Evolutionary conservation across 1,140 invertebrate species (phyloP), one percentile per base, ranked within the genome.

Genomic region (Calosoma granatense): DNA sequence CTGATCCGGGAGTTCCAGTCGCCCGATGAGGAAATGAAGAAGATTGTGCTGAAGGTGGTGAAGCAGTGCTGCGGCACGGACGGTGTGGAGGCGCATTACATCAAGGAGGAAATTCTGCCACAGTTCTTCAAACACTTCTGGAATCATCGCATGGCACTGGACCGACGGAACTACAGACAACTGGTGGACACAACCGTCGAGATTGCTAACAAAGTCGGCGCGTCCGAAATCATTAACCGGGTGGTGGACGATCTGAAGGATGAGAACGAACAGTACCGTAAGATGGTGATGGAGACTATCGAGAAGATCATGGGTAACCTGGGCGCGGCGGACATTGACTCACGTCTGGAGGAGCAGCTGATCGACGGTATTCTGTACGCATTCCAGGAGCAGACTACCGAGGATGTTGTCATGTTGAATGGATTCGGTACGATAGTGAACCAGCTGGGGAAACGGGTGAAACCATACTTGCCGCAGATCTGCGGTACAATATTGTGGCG

Each of bases 241-340:
- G 94, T 99, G 41, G 97, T 99, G 0, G 97, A 99, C 67, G 97
- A 99, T 76, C 76, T 99, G 23, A 99, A 99, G 76, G 97, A 99
- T 73, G 97, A 99, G 76, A 98, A 98, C 73, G 97, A 99, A 73
- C 94, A 98, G 67, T 99, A 99, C 72, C 81, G 97, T 59, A 99
- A 99, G 78, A 99, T 99, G 97, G 97, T 99, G 0, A 99, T 99
- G 94, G 97, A 99, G 73, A 98, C 94, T 0, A 98, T 99, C 60
- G 97, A 99, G 72, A 99, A 99, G 73, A 92, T 98, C 57, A 94
- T 99, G 83, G 91, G 90, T 3, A 96, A 97, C 72, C 78, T 99
- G 17, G 97, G 97, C 26, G 95, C 96, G 0, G 92, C 94, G 0
- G 97, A 98, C 71, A 97, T 99, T 52, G 97, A 99, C 73, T 95